These are phyloP conservation scores for Cromileptes altivelis DNA, from an alignment of 2,113 vertebrate species.

Conservation along the genomic window DNA sequence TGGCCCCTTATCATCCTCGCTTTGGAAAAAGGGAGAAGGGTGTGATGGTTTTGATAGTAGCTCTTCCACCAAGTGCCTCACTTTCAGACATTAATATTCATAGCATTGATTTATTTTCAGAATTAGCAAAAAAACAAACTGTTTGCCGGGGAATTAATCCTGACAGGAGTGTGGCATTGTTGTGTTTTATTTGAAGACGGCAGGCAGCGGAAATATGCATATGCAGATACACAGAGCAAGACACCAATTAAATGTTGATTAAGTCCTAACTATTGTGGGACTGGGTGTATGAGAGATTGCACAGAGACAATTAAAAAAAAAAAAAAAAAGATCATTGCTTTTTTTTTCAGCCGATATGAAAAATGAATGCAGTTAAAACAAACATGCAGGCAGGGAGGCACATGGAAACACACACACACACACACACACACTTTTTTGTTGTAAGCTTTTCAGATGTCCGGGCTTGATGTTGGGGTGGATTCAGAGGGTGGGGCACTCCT, in stretches of 20 bases:
- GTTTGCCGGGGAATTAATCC: constrained; percentile 81
- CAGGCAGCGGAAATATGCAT: constrained; percentile 80
- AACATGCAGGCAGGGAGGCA: constrained; percentile 43
- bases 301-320: constrained; percentile 47
- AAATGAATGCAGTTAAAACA: constrained; percentile 72
- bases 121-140: constrained; percentile 77
- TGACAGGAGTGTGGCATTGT: constrained; percentile 81
- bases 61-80: constrained; percentile 69
- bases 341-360: constrained; percentile 49
- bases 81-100: constrained; percentile 82
- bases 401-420: neutral
- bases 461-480: constrained; percentile 64
- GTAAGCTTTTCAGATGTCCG: constrained; percentile 57
- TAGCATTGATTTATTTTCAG: constrained; percentile 80
- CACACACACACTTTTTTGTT: constrained; percentile 27
- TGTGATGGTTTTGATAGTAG: constrained; percentile 65
- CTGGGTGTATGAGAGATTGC: constrained; percentile 61
- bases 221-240: constrained; percentile 81
- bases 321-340: constrained; percentile 33
- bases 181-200: constrained; percentile 78
- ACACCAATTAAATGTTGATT: constrained; percentile 85
- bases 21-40: constrained; percentile 48
- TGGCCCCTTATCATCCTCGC: constrained; percentile 61
- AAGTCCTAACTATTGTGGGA: constrained; percentile 84
- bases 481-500: constrained; percentile 30